Percentiles rank a stretch among this genome's conserved stretches.
Evolutionary conservation across 2,888 invertebrate species (phyloP).

Genomic region (Lordiphosa andalusiaca): DNA sequence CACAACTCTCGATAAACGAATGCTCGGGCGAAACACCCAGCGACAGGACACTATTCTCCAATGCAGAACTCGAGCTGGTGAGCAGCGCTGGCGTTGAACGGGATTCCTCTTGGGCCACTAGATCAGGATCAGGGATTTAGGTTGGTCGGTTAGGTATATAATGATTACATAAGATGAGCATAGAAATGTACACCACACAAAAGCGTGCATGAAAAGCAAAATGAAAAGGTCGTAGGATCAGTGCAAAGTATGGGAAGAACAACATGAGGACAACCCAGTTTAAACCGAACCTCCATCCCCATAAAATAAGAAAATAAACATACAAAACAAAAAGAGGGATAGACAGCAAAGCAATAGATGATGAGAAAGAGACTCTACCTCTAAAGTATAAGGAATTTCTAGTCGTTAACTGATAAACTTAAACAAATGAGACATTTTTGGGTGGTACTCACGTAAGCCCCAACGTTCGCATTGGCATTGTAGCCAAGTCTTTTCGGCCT

Average conservation of each 20-base stretch:
- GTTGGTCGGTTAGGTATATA: slow-evolving; percentile 13
- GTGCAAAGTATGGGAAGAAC: slow-evolving; percentile 15
- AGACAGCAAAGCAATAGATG: slow-evolving; percentile 28
- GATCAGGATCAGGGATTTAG: slow-evolving; percentile 67
- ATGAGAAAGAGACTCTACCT: not conserved
- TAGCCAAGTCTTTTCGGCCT: slow-evolving; percentile 94
- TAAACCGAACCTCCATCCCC: no score
- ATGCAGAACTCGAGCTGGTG: slow-evolving; percentile 84
- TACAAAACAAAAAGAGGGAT: slow-evolving; percentile 4
- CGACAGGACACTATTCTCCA: slow-evolving; percentile 83
- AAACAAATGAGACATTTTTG: not conserved
- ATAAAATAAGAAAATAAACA: slow-evolving; percentile 1
- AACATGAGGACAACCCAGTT: slow-evolving; percentile 15
- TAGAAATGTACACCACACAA: not conserved
- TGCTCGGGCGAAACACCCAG: slow-evolving; percentile 93
- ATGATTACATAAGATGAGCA: slow-evolving; percentile 19
- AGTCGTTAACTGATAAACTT: slow-evolving; percentile 13
- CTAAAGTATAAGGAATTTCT: not conserved
- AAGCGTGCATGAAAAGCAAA: slow-evolving; percentile 10
- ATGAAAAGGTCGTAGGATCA: not conserved
- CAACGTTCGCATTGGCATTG: slow-evolving; percentile 94
- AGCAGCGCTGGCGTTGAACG: slow-evolving; percentile 92
- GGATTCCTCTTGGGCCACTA: slow-evolving; percentile 92
- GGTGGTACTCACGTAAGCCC: slow-evolving; percentile 82
- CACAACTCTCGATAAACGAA: slow-evolving; percentile 91